Percentiles rank a stretch among this genome's conserved stretches.
phyloP scores from a whole-genome alignment of 2,888 invertebrate genomes.

The Heliconius ismenius region DNA sequence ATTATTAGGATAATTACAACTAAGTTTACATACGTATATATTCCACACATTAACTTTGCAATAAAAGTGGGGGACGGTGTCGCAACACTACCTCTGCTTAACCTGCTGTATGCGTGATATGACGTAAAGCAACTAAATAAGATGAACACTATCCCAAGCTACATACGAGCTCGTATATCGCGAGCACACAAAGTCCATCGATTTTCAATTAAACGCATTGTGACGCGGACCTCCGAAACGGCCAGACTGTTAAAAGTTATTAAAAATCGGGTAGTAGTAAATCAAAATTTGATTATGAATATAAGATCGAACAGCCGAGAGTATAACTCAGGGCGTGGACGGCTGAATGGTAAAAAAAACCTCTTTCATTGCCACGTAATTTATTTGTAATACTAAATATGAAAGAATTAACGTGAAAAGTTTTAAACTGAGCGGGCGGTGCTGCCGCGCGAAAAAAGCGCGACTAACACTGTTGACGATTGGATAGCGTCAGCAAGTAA shows the following conservation, averaged over 20 bases:
- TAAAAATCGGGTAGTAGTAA: slow-evolving; percentile 65
- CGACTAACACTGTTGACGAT: slow-evolving; percentile 53
- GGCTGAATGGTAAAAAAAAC: slow-evolving; percentile 63
- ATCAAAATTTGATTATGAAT: slow-evolving; percentile 75
- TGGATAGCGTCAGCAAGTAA: slow-evolving; percentile 46
- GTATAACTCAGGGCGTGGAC: slow-evolving; percentile 66
- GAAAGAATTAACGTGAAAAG: slow-evolving; percentile 72
- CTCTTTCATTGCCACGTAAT: slow-evolving; percentile 61
- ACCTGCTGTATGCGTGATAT: neutral
- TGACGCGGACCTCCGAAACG: slow-evolving; percentile 53
- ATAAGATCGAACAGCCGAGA: slow-evolving; percentile 54
- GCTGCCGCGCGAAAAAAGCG: slow-evolving; percentile 56
- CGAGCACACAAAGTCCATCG: slow-evolving; percentile 29
- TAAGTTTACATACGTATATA: too few relatives aligned
- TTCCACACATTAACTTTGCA: too few relatives aligned
- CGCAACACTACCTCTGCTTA: too few relatives aligned
- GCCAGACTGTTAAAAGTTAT: slow-evolving; percentile 58
- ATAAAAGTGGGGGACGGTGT: too few relatives aligned
- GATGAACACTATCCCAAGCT: too few relatives aligned
- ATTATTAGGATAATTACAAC: too few relatives aligned
- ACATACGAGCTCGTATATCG: neutral
- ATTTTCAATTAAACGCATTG: slow-evolving; percentile 60
- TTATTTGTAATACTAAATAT: slow-evolving; percentile 71
- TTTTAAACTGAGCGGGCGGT: slow-evolving; percentile 57
- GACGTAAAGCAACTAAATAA: neutral